A percentile compares a stretch with the other conserved stretches of the same genome.
These are phyloP conservation scores for Netelia fuscicornis DNA, from an alignment of 2,888 invertebrate genomes.

Conservation along the genomic window DNA sequence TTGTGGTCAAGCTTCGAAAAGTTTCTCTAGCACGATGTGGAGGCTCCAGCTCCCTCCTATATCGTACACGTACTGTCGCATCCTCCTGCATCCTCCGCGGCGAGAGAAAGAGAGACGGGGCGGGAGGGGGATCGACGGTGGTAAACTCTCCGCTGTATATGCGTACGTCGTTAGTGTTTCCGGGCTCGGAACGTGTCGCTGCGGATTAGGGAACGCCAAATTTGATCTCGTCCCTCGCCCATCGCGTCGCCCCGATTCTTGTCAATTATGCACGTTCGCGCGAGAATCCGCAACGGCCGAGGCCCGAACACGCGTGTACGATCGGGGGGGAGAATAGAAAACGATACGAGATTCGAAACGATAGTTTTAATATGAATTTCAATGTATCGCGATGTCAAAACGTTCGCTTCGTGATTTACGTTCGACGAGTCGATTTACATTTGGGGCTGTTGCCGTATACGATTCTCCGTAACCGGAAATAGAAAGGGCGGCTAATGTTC, in stretches of 20 bases:
- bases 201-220: slow-evolving; percentile 76
- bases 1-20: slow-evolving; percentile 73
- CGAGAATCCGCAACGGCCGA: slow-evolving; percentile 34
- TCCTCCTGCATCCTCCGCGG: slow-evolving; percentile 16
- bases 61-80: slow-evolving; percentile 4
- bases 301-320: slow-evolving; percentile 45
- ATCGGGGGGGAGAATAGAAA: slow-evolving; percentile 22
- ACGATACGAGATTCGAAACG: slow-evolving; percentile 47
- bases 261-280: slow-evolving; percentile 79
- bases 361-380: slow-evolving; percentile 55
- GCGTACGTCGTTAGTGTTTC: slow-evolving; percentile 72
- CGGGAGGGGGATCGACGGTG: not conserved
- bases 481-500: slow-evolving; percentile 76
- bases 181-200: slow-evolving; percentile 73
- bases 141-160: slow-evolving; percentile 18
- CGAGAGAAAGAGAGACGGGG: not conserved
- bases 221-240: slow-evolving; percentile 70
- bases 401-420: slow-evolving; percentile 22
- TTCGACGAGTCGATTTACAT: slow-evolving; percentile 39
- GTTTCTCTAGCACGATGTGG: slow-evolving; percentile 61
- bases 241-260: slow-evolving; percentile 70
- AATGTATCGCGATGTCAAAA: slow-evolving; percentile 26
- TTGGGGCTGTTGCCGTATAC: slow-evolving; percentile 1
- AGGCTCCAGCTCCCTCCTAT: slow-evolving; percentile 1
- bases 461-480: slow-evolving; percentile 65